Evolutionary conservation across 2,797 vertebrate species (phyloP).

Genomic region (Macropus fuliginosus): DNA sequence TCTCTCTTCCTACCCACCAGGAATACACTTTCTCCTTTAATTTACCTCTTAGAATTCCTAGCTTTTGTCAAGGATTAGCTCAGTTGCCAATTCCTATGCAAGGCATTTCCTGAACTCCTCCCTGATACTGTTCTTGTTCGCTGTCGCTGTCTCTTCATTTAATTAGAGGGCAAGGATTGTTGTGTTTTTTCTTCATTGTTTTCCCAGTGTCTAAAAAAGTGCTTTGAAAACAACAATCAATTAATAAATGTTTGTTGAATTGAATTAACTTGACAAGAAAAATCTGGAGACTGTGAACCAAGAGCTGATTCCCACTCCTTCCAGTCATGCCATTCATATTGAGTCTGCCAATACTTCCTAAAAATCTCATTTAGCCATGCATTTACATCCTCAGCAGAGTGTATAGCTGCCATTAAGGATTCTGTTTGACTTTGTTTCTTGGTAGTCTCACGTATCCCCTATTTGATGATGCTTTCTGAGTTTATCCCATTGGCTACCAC

Average conservation of each 20-base stretch:
- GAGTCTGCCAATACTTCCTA: not conserved
- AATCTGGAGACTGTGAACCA: not conserved
- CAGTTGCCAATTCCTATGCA: not conserved
- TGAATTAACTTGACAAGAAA: not conserved
- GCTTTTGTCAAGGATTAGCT: not conserved
- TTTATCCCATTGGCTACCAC: not conserved
- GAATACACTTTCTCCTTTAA: not conserved
- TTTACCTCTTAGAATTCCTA: not conserved
- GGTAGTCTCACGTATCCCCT: not conserved
- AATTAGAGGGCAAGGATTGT: not conserved
- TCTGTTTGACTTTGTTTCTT: not conserved
- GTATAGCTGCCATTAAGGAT: not conserved
- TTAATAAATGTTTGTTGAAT: not conserved
- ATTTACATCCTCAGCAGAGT: not conserved
- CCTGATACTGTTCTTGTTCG: not conserved
- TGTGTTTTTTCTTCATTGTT: not conserved
- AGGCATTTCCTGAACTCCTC: not conserved
- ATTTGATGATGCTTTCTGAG: not conserved
- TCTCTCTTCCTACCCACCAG: not conserved
- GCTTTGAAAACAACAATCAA: conserved; percentile 45
- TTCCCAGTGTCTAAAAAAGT: not conserved
- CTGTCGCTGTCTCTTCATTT: not conserved
- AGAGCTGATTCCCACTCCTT: not conserved
- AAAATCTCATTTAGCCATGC: not conserved
- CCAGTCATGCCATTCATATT: not conserved